phyloP scores from a whole-genome alignment of 2,113 vertebrate genomes.

The Climacteris rufus region DNA sequence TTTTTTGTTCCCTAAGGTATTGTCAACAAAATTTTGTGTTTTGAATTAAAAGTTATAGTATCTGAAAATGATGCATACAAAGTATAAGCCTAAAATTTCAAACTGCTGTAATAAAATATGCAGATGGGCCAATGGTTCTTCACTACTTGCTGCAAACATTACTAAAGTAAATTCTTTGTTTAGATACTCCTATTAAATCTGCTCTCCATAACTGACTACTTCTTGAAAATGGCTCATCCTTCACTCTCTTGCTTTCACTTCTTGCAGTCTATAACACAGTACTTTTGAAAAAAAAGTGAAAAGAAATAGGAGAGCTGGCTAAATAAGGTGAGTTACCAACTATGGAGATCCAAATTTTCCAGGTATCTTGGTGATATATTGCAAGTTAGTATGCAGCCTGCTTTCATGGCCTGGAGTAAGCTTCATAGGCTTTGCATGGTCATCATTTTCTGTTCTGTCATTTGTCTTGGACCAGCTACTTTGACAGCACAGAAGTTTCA shows the following conservation, averaged over 20 bases:
- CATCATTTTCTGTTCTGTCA: background rate
- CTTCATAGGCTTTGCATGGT: background rate
- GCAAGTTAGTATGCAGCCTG: background rate
- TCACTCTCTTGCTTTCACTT: background rate
- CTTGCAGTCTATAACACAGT: background rate
- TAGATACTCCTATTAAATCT: background rate
- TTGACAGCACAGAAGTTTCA: background rate
- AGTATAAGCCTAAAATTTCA: background rate
- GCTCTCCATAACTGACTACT: fast-evolving
- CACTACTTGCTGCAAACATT: background rate
- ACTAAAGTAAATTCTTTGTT: background rate
- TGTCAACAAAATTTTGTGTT: background rate
- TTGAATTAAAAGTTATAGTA: background rate
- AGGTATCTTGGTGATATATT: background rate
- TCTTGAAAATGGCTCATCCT: background rate
- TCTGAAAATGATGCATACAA: background rate
- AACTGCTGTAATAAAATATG: background rate
- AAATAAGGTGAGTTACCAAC: background rate
- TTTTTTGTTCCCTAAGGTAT: background rate
- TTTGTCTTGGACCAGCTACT: background rate
- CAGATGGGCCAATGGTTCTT: background rate
- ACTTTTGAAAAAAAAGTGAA: background rate
- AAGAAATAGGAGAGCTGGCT: background rate
- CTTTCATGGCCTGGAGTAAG: background rate
- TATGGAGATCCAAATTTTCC: background rate